Conservation (phyloP, 1,140 invertebrate species). For the Pectinophora gossypiella region DNA sequence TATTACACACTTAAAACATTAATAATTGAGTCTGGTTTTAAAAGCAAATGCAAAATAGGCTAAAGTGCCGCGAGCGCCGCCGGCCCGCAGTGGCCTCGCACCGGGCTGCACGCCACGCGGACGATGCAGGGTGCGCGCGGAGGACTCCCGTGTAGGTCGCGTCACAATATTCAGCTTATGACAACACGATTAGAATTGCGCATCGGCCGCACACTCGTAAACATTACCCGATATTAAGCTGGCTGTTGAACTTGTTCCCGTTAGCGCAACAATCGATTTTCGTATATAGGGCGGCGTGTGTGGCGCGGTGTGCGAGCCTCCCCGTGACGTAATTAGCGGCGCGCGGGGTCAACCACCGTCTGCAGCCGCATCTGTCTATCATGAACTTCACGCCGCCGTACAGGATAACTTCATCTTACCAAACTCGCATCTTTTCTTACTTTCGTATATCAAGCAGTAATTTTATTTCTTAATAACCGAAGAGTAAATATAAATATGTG, state of each 20-base stretch:
- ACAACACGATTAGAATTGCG: neutral
- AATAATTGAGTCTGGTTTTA: neutral
- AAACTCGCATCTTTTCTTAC: too few relatives aligned
- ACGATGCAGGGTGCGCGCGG: too few relatives aligned
- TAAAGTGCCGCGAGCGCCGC: neutral
- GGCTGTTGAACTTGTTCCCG: slow-evolving; percentile 54
- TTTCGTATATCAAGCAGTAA: too few relatives aligned
- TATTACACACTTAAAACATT: neutral
- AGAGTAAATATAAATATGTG: too few relatives aligned
- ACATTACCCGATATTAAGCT: neutral
- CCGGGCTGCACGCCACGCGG: too few relatives aligned
- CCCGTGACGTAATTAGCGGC: slow-evolving; percentile 53
- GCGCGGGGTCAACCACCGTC: slow-evolving; percentile 47
- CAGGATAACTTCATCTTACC: too few relatives aligned
- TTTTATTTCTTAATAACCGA: too few relatives aligned
- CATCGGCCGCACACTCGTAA: neutral
- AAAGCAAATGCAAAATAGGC: neutral
- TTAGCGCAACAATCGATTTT: slow-evolving; percentile 51
- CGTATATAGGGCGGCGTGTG: slow-evolving; percentile 58
- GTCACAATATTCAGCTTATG: neutral
- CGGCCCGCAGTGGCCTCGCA: too few relatives aligned
- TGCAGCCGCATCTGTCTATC: neutral
- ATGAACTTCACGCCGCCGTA: too few relatives aligned
- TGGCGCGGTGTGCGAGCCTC: slow-evolving; percentile 44
- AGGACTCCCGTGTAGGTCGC: too few relatives aligned